These are phyloP conservation scores for Cataglyphis albicans DNA, from an alignment of 2,888 invertebrate genomes.

Conservation along the genomic window DNA sequence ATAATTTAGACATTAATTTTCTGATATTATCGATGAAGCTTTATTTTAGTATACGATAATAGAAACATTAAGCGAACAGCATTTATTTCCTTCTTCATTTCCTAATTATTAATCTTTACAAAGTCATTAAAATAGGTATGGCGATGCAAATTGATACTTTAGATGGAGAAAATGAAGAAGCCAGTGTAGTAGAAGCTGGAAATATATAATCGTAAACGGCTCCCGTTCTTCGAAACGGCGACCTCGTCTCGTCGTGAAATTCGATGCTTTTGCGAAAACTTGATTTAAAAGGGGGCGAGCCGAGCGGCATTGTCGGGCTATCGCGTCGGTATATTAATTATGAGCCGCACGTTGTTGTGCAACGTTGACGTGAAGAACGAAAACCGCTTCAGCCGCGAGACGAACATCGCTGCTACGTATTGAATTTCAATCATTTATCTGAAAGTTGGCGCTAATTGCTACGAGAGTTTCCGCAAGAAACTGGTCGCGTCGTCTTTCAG, in stretches of 20 bases:
- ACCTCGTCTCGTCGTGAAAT: conserved; percentile 70
- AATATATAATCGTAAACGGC: conserved; percentile 28
- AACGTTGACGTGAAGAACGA: conserved; percentile 5
- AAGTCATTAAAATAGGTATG: conserved; percentile 31
- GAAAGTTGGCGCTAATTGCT: conserved; percentile 75
- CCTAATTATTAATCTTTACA: conserved; percentile 7
- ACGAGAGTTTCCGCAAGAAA: conserved; percentile 72
- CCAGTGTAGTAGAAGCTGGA: background rate
- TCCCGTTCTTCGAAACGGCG: background rate
- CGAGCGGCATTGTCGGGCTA: conserved; percentile 48
- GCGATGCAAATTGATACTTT: conserved; percentile 54
- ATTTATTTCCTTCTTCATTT: no score
- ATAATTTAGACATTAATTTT: background rate
- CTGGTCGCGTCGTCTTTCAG: conserved; percentile 61
- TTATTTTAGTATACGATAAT: background rate
- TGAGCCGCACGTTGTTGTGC: conserved; percentile 41
- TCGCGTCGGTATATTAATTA: conserved; percentile 70
- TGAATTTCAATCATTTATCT: conserved; percentile 83
- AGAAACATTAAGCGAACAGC: background rate
- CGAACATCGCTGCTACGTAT: conserved; percentile 63
- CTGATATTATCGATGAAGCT: background rate
- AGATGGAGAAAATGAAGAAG: conserved; percentile 30
- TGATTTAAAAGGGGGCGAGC: conserved; percentile 62
- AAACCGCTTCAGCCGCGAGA: conserved; percentile 16
- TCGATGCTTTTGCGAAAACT: conserved; percentile 78